Conservation (phyloP, 35 echinoderm and acorn worm species). For the Anneissia japonica region DNA sequence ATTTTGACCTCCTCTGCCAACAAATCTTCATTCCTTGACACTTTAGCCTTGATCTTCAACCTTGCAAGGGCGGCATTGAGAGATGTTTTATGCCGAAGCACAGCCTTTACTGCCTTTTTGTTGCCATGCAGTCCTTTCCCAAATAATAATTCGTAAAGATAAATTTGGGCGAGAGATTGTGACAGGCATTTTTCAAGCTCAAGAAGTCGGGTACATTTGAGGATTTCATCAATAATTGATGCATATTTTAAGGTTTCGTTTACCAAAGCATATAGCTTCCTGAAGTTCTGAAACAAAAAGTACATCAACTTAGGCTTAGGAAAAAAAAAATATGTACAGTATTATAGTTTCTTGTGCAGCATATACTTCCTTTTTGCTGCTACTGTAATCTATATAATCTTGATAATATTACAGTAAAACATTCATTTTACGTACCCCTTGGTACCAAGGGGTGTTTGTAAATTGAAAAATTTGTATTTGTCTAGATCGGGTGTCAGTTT, state of each 20-base stretch:
- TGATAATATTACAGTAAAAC: too few species aligned
- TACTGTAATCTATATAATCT: too few species aligned
- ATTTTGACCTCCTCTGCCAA: conserved; percentile 22
- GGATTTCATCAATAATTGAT: conserved; percentile 11
- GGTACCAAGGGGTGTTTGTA: too few species aligned
- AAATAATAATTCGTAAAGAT: conserved; percentile 58
- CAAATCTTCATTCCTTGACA: conserved; percentile 24
- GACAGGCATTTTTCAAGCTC: neutral
- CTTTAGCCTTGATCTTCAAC: conserved; percentile 51
- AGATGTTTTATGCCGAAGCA: conserved; percentile 33
- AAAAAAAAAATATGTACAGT: too few species aligned
- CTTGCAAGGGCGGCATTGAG: conserved; percentile 47
- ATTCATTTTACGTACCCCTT: too few species aligned
- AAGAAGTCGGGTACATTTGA: neutral
- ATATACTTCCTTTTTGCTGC: too few species aligned
- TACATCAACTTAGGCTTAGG: too few species aligned
- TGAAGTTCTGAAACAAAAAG: neutral
- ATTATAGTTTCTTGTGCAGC: too few species aligned
- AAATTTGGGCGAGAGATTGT: conserved; percentile 19
- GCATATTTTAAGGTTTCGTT: conserved; percentile 25
- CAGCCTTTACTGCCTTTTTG: conserved; percentile 35
- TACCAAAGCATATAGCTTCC: conserved; percentile 14
- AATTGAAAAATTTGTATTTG: too few species aligned
- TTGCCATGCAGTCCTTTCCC: conserved; percentile 40
- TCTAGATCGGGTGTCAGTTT: too few species aligned